phyloP scores from a whole-genome alignment of 2,797 vertebrate species.

The Hippocampus kuda region DNA sequence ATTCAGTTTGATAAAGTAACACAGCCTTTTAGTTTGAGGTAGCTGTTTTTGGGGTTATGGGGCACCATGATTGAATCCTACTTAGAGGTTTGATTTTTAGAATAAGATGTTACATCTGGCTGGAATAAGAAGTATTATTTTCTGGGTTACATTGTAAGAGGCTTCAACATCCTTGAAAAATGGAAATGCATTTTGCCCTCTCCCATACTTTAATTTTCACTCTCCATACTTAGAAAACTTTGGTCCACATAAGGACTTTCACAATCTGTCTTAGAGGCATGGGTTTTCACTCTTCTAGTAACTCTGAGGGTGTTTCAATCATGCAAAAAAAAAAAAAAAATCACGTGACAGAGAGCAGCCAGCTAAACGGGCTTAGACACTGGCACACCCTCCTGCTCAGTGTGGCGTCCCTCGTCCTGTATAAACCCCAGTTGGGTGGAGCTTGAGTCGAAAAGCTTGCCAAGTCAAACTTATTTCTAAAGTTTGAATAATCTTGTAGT shows the following conservation, averaged over 20 bases:
- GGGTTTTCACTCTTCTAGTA: conserved; percentile 6
- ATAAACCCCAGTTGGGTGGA: conserved; percentile 14
- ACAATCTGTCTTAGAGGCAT: background rate
- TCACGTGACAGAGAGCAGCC: conserved; percentile 43
- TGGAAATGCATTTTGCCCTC: background rate
- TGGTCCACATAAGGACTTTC: background rate
- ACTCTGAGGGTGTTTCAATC: conserved; percentile 39
- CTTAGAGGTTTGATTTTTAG: background rate
- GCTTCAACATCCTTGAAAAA: background rate
- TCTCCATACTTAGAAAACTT: background rate
- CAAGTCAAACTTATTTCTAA: background rate
- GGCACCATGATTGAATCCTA: background rate
- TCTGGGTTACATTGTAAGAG: background rate
- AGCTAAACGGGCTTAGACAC: conserved; percentile 23
- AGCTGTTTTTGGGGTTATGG: background rate
- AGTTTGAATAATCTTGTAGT: background rate
- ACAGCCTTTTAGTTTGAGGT: background rate
- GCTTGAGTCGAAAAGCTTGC: conserved; percentile 7
- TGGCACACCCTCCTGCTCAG: conserved; percentile 29
- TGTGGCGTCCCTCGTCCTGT: conserved; percentile 18
- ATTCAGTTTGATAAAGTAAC: background rate
- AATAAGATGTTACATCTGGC: background rate
- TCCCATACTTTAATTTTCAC: background rate
- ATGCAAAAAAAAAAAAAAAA: conserved; percentile 10
- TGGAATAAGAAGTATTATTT: background rate